Percentiles rank a stretch among this genome's conserved stretches.
These are phyloP conservation scores for Macrostomum lignano DNA, from an alignment of 1,140 invertebrate genomes.

Conservation along the genomic window DNA sequence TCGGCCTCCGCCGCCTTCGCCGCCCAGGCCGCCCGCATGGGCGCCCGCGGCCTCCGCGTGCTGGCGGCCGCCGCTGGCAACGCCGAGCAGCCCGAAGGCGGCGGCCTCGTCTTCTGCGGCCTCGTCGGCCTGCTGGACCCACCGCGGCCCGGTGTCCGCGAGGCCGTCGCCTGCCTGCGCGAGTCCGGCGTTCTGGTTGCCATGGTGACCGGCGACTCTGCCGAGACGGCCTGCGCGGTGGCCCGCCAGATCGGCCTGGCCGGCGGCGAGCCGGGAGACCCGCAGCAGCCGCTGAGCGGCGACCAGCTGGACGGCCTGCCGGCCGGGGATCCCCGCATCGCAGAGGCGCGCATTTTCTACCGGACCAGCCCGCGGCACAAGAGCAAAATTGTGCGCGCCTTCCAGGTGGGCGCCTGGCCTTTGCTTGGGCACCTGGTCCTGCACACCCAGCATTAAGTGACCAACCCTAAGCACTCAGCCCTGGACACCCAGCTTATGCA, in stretches of 20 bases:
- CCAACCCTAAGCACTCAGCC: no score
- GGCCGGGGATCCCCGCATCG: constrained; percentile 47
- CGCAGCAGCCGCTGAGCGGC: constrained; percentile 42
- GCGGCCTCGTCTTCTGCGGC: constrained; percentile 58
- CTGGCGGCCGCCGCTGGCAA: constrained; percentile 57
- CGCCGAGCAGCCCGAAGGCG: constrained; percentile 39
- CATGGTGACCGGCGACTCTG: constrained; percentile 84
- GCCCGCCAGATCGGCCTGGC: constrained; percentile 71
- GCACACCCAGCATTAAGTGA: no score
- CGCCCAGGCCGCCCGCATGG: constrained; percentile 30
- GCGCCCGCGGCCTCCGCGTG: constrained; percentile 34
- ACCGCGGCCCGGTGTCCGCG: constrained; percentile 50
- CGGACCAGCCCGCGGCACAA: constrained; percentile 84
- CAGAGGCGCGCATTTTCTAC: constrained; percentile 66
- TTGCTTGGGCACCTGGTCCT: no score
- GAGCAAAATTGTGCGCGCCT: constrained; percentile 63
- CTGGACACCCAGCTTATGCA: no score
- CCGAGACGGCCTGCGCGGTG: constrained; percentile 72
- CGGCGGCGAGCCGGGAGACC: no score
- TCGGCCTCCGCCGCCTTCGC: no score
- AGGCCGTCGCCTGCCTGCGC: constrained; percentile 51
- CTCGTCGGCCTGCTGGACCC: constrained; percentile 86
- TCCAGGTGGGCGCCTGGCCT: background rate
- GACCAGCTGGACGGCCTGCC: constrained; percentile 63
- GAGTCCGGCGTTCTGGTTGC: constrained; percentile 64